These are phyloP conservation scores for Cremastobaeus sp. DNA, from an alignment of 2,888 invertebrate genomes.

Conservation along the genomic window DNA sequence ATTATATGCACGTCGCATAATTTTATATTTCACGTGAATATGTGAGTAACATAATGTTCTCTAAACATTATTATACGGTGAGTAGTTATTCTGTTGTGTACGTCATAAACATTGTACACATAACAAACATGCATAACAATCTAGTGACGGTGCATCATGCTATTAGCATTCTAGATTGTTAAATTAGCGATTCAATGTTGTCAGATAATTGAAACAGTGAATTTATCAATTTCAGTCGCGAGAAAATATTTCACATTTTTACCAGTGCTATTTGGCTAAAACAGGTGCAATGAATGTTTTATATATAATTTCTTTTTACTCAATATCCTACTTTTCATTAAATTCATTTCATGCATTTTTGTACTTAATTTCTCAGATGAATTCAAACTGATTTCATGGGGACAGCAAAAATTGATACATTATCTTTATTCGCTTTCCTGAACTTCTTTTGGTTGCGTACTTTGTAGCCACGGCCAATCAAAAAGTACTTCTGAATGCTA, in stretches of 20 bases:
- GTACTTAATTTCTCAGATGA: no score
- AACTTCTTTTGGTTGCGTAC: conserved; percentile 2
- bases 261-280: no score
- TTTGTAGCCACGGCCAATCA: conserved; percentile 6
- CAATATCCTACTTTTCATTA: no score
- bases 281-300: no score
- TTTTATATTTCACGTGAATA: conserved; percentile 2
- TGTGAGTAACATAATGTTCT: not conserved
- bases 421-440: not conserved
- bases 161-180: conserved; percentile 13
- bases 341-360: no score
- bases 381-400: no score
- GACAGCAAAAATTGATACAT: no score
- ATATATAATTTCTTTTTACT: no score
- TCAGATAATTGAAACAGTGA: not conserved
- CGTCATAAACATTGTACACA: conserved; percentile 34
- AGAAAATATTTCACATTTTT: no score
- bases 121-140: conserved; percentile 38
- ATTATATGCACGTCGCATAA: not conserved
- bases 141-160: conserved; percentile 2
- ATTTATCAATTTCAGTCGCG: not conserved
- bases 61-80: conserved; percentile 5
- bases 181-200: conserved; percentile 2
- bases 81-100: conserved; percentile 8
- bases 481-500: conserved; percentile 31